Evolutionary conservation across 2,113 vertebrate genomes (phyloP), one percentile per base, ranked within the genome.

Genomic region (Tyrannus savana): DNA sequence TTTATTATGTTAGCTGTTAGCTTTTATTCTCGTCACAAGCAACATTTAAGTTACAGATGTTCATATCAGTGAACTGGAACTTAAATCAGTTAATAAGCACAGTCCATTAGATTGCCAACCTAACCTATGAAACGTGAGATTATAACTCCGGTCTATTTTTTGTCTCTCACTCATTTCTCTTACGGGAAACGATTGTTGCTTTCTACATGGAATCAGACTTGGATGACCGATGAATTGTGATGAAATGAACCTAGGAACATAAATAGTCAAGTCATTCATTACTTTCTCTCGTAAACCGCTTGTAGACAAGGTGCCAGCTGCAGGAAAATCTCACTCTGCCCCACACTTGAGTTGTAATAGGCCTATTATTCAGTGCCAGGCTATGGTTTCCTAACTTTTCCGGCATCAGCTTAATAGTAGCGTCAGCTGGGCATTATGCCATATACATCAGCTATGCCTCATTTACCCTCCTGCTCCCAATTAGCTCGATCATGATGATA

Each of bases 381-480:
- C 87, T 92, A 75, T 60, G 91, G 87, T 84, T 97, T 90, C 94
- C 90, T 91, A 97, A 96, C 86, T 97, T 97, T 97, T 96, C 95
- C 88, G 96, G 97, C 97, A 97, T 94, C 91, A 84, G 76, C 75
- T 97, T 73, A 90, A 90, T 55, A 95, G 87, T 91, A 96, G 92
- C 8, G 25, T 95, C 94, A 96, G 82, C 91, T 92, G 94, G 95
- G 96, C 93, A 95, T 88, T 76, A 69, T 87, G 71, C 91, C 94
- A 78, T 21, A 28, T 62, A 50, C 77, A 96, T 96, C 89, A 56
- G 91, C 96, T 93, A 95, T 93, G 95, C 93, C 85, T 96, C 95
- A 96, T 97, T 97, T 97, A 96, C 93, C 90, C 86, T 95, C 68
- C 92, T 96, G 92, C 90, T 95, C 95, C 92, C 93, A 97, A 96